phyloP scores from a whole-genome alignment of 1,140 invertebrate genomes.

The Drosophila varians region DNA sequence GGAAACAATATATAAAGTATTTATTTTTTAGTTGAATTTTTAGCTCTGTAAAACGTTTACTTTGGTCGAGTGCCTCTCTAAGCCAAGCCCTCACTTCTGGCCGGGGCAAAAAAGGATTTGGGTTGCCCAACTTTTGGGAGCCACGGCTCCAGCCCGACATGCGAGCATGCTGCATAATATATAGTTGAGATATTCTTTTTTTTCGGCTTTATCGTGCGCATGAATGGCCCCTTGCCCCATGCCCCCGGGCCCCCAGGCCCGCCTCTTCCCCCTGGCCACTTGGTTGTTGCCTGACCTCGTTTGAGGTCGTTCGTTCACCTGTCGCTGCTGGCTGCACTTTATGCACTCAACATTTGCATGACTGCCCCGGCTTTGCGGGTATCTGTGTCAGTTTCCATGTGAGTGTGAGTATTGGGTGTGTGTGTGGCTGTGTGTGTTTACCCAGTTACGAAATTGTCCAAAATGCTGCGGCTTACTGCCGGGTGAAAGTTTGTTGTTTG shows the following conservation, averaged over 20 bases:
- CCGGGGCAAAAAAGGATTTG: constrained; percentile 65
- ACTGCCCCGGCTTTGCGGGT: constrained; percentile 30
- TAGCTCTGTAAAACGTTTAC: background rate
- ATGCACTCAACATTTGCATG: constrained; percentile 77
- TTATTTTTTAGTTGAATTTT: background rate
- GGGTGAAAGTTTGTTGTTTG: constrained; percentile 75
- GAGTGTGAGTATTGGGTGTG: constrained; percentile 29
- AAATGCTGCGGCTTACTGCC: constrained; percentile 77
- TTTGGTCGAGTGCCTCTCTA: constrained; percentile 24
- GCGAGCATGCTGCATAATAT: constrained; percentile 33
- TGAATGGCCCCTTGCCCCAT: constrained; percentile 54
- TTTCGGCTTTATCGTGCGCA: constrained; percentile 76
- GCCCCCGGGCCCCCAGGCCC: constrained; percentile 1
- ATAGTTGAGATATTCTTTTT: constrained; percentile 60
- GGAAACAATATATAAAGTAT: background rate
- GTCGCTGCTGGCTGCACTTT: constrained; percentile 72
- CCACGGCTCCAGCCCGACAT: constrained; percentile 8
- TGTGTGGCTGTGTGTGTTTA: constrained; percentile 56
- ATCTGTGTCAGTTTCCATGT: constrained; percentile 3
- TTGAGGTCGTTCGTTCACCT: constrained; percentile 83
- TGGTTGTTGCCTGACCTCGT: constrained; percentile 68
- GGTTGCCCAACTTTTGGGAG: constrained; percentile 27
- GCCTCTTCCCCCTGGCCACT: constrained; percentile 11
- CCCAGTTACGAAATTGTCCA: constrained; percentile 81
- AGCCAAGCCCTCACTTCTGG: constrained; percentile 51